Conservation (phyloP, 2,888 invertebrate genomes). For the Perdita meconis region DNA sequence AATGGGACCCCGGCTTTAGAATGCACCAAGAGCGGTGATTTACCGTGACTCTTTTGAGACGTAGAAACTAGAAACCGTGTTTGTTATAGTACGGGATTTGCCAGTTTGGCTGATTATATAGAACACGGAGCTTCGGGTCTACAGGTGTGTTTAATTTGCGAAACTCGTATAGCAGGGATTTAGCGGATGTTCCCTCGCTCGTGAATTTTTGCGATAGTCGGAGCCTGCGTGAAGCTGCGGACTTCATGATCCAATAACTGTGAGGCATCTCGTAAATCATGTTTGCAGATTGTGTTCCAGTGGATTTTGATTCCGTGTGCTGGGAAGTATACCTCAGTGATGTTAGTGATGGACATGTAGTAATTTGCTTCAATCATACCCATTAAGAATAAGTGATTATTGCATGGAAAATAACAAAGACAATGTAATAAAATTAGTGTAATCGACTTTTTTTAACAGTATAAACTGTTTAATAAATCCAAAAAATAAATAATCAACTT, state of each 20-base stretch:
- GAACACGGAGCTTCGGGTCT: slow-evolving; percentile 14
- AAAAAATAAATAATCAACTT: too few species aligned
- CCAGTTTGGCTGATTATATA: slow-evolving; percentile 15
- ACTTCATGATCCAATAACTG: slow-evolving; percentile 18
- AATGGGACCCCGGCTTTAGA: too few species aligned
- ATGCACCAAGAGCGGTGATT: slow-evolving; percentile 16
- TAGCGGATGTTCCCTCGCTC: slow-evolving; percentile 42
- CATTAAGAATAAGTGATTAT: too few species aligned
- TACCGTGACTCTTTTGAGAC: background rate
- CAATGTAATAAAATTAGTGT: too few species aligned
- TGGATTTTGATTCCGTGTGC: background rate
- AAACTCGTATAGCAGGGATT: slow-evolving; percentile 39
- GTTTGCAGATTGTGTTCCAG: background rate
- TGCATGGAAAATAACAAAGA: too few species aligned
- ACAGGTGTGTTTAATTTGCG: slow-evolving; percentile 62
- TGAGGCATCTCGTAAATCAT: slow-evolving; percentile 20
- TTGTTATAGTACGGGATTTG: slow-evolving; percentile 41
- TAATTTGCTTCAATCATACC: too few species aligned
- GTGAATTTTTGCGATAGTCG: slow-evolving; percentile 55
- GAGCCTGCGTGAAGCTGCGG: slow-evolving; percentile 40
- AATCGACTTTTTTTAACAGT: too few species aligned
- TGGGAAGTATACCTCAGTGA: background rate
- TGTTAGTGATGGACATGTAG: too few species aligned
- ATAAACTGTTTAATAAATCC: too few species aligned
- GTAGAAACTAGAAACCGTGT: slow-evolving; percentile 21